Evolutionary conservation across 2,797 vertebrate species (phyloP), one percentile per base, ranked within the genome.

Genomic region (Mus minutoides): DNA sequence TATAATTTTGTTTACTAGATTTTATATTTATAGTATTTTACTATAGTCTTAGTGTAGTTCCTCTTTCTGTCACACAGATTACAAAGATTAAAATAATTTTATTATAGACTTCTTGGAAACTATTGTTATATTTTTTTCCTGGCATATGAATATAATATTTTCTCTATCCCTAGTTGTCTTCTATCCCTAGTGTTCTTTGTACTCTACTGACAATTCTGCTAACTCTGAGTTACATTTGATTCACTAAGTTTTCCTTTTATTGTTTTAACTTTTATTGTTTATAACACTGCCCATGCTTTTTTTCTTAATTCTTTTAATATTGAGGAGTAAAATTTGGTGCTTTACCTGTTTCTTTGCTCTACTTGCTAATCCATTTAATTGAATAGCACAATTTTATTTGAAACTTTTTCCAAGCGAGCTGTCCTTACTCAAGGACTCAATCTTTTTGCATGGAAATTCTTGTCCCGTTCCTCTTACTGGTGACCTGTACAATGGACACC

Each of bases 361-460:
- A 26, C 8, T 73, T 24, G n/a, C 1, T 73, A 37, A 29, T 56
- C 12, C 17, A 34, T 29, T 54, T 13, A 54, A 19, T 19, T 37
- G 8, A 26, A 87, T 29, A 71, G 11, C 3, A 67, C 13, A 37
- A 19, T 16, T 87, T 71, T 73, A 29, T n/a, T 87, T 29, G 34
- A 26, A n/a, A 71, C 0, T 12, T 16, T 52, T 16, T n/a, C 34
- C 24, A 19, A 71, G 8, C 11, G n/a, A 54, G 9, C 13, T 6
- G 8, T 2, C 14, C 0, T 22, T 24, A 54, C 10, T 71, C 6
- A 54, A 37, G 21, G 4, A 1, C 6, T 24, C 8, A 37, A 3
- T 52, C 2, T 0, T 16, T 13, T 49, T 46, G 8, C 3, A 34
- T 62, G 6, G 67, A 67, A 34, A 17, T 64, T 80, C 29, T 84